Conservation (phyloP, 2,888 invertebrate genomes). For the Ophraella communa region DNA sequence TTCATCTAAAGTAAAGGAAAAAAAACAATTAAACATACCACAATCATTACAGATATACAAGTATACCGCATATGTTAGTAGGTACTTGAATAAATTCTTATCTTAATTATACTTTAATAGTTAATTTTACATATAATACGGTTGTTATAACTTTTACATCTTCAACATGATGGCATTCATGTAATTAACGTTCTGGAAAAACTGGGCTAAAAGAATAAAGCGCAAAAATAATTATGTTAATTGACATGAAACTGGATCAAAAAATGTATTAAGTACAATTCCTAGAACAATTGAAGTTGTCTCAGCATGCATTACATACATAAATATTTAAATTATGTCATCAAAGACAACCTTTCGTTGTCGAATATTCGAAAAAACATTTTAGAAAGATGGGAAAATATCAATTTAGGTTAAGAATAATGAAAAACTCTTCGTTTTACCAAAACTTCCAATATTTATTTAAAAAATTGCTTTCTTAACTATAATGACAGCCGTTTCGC, state of each 20-base stretch:
- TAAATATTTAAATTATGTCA: no score
- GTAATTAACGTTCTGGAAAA: slow-evolving; percentile 10
- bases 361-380: no score
- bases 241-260: slow-evolving; percentile 1
- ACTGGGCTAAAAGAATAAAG: background rate
- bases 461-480: no score
- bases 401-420: no score
- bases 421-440: no score
- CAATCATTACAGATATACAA: background rate
- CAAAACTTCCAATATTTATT: no score
- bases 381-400: no score
- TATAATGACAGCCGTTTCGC: no score
- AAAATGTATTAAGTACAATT: no score
- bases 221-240: background rate
- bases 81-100: background rate
- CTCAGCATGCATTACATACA: background rate
- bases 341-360: no score
- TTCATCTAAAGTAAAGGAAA: background rate
- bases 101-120: background rate
- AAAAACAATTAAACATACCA: background rate
- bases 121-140: background rate
- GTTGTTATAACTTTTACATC: background rate
- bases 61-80: background rate
- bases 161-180: background rate
- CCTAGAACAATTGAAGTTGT: background rate